Conservation (phyloP, 1,140 invertebrate species). For the Cydia splendana region DNA sequence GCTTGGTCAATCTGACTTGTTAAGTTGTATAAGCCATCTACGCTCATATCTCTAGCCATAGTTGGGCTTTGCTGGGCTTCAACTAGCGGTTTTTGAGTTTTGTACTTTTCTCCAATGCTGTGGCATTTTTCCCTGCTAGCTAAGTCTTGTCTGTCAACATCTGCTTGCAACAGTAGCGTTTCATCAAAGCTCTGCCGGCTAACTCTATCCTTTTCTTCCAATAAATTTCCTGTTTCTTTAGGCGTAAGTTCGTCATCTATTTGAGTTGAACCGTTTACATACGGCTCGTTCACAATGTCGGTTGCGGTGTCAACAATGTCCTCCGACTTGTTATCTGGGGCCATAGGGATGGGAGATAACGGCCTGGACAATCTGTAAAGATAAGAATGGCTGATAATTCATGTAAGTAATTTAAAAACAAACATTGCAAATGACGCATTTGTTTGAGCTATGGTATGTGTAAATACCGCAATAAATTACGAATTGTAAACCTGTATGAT, state of each 20-base stretch:
- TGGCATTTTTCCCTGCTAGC: conserved; percentile 74
- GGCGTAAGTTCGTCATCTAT: conserved; percentile 60
- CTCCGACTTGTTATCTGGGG: conserved; percentile 70
- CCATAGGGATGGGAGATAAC: conserved; percentile 86
- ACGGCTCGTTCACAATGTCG: conserved; percentile 58
- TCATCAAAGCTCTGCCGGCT: conserved; percentile 75
- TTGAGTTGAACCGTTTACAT: conserved; percentile 63
- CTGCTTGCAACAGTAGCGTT: conserved; percentile 50
- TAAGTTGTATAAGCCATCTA: conserved; percentile 75
- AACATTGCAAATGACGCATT: background rate
- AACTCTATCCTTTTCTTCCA: conserved; percentile 72
- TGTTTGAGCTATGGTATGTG: background rate
- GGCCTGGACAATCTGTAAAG: conserved; percentile 86
- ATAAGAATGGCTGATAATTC: conserved; percentile 25
- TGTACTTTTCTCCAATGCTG: conserved; percentile 77
- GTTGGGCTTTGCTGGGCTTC: conserved; percentile 76
- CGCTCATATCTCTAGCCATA: conserved; percentile 79
- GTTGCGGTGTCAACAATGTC: conserved; percentile 56
- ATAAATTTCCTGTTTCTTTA: conserved; percentile 70
- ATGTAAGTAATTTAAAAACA: background rate
- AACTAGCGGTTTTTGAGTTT: conserved; percentile 61
- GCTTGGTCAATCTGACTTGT: conserved; percentile 83
- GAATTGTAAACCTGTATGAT: too few relatives aligned
- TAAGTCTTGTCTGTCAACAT: conserved; percentile 64
- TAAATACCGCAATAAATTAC: background rate